Base-by-base conservation (phyloP, 2,113 vertebrate genomes). In the Xenopus borealis region DNA sequence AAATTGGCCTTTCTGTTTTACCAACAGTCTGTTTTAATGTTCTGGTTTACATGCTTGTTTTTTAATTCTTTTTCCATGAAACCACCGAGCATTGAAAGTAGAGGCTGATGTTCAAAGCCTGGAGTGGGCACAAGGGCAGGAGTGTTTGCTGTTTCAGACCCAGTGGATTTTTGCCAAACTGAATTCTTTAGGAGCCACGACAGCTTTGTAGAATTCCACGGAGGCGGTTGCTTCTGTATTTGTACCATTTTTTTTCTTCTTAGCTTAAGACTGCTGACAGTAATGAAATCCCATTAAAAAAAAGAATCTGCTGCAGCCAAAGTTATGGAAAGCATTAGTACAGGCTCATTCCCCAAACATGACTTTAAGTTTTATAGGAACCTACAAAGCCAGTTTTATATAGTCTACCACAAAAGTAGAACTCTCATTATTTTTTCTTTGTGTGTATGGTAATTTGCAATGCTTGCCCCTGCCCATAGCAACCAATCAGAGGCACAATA, bases 21-120 rank as follows among this genome's bases (percentile, higher is more conserved):
- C 66, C 73, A 69, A 66, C 73, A 62, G 66, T 52, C 73, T 76
- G 73, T 69, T 76, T 76, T 69, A 69, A 76, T 70, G 67, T 77
- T 70, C 67, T 33, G 61, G 66, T 70, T 77, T 69, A 64, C 74
- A 70, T 55, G 67, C 50, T 69, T 64, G 58, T 27, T 17, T 75
- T 68, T 55, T 55, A n/a, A 8, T 55, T 55, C 17, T 55, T 55
- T n/a, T 55, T 77, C 74, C 74, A 77, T 77, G 52, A 77, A 70
- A 44, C 66, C 50, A 62, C 20, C 66, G 44, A 18, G 11, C 27
- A 55, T 70, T 20, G 45, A 72, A 59, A 59, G 59, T 19, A n/a
- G 66, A 40, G 30, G 47, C 74, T 62, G 57, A 12, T 57, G 19
- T 70, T 64, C 59, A 77, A 69, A 70, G 74, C 67, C 50, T 70